Conservation (phyloP, 2,888 invertebrate genomes). For the Rosalia funebris region DNA sequence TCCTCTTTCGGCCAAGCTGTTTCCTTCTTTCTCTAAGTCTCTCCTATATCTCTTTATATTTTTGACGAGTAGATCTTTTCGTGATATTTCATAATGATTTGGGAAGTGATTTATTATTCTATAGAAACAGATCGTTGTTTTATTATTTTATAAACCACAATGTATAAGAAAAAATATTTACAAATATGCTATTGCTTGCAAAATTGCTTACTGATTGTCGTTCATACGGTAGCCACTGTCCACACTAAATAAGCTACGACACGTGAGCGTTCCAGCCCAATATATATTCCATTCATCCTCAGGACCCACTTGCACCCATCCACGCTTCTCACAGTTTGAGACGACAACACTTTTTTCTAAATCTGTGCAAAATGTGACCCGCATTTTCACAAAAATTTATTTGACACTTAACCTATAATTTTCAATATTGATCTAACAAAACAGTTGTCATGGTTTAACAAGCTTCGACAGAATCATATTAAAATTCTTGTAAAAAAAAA, state of each 20-base stretch:
- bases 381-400: slow-evolving; percentile 54
- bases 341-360: slow-evolving; percentile 93
- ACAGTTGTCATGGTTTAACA: slow-evolving; percentile 28
- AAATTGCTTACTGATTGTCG: slow-evolving; percentile 81
- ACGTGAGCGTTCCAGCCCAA: slow-evolving; percentile 93
- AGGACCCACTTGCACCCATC: slow-evolving; percentile 87
- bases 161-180: no score
- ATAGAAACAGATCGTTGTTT: no score
- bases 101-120: slow-evolving; percentile 96
- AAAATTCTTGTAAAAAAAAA: not conserved
- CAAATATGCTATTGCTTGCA: not conserved
- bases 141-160: no score
- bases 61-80: slow-evolving; percentile 95
- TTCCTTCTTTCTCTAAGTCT: slow-evolving; percentile 91
- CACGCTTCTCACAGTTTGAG: slow-evolving; percentile 90
- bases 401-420: slow-evolving; percentile 30
- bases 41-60: slow-evolving; percentile 94
- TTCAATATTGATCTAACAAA: slow-evolving; percentile 34
- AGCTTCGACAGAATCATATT: not conserved
- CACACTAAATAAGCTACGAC: slow-evolving; percentile 89
- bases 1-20: slow-evolving; percentile 85
- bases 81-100: slow-evolving; percentile 92
- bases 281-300: slow-evolving; percentile 97
- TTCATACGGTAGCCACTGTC: slow-evolving; percentile 92
- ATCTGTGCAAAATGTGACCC: slow-evolving; percentile 81